phyloP scores from a whole-genome alignment of 2,888 invertebrate species.

The Dysmachus trigonus region DNA sequence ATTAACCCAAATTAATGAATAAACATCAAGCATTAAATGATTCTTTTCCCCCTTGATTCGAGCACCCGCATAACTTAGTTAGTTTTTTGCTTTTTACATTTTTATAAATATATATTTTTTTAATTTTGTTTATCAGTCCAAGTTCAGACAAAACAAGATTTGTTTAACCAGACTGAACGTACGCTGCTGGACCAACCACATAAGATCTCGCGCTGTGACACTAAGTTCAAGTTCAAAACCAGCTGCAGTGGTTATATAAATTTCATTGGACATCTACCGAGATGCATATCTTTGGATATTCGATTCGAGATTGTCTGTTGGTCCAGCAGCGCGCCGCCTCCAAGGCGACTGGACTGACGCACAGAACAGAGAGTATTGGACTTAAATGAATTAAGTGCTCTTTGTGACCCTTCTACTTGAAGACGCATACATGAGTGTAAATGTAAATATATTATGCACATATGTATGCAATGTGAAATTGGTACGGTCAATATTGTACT shows the following conservation, averaged over 20 bases:
- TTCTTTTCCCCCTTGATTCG: neutral
- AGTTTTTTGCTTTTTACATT: neutral
- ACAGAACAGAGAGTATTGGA: neutral
- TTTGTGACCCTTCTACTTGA: neutral
- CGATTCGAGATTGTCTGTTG: neutral
- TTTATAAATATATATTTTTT: too few relatives aligned
- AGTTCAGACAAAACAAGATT: neutral
- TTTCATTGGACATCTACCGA: neutral
- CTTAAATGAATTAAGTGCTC: neutral
- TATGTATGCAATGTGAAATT: neutral
- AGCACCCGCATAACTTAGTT: neutral
- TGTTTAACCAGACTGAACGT: neutral
- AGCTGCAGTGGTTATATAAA: neutral
- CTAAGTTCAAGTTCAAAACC: conserved; percentile 8
- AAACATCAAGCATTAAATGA: neutral
- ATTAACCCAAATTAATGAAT: conserved; percentile 18
- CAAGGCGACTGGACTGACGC: neutral
- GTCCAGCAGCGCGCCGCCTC: neutral
- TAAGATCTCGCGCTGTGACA: neutral
- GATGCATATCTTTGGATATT: neutral
- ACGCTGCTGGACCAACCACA: neutral
- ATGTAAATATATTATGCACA: neutral
- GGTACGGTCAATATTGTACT: neutral
- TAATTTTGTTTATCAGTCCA: neutral
- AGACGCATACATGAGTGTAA: neutral